Conservation (phyloP, 35 echinoderm and acorn worm species). For the Hemicentrotus pulcherrimus region DNA sequence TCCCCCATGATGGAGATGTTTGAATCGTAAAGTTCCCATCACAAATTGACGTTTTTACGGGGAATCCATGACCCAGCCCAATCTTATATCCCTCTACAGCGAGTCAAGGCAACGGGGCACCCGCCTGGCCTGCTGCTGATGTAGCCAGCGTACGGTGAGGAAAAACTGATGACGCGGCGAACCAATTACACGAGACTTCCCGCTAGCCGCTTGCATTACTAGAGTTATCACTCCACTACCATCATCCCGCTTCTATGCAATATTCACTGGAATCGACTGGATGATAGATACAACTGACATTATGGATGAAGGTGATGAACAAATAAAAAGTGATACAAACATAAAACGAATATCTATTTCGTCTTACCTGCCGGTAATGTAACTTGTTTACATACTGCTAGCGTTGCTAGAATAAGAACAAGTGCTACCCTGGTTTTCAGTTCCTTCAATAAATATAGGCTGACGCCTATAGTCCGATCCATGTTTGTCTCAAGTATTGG, state of each 20-base stretch:
- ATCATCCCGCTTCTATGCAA: neutral
- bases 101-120: neutral
- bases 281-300: neutral
- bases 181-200: slow-evolving; percentile 41
- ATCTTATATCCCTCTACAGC: neutral
- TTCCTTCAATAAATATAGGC: slow-evolving; percentile 54
- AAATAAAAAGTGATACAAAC: neutral
- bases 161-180: slow-evolving; percentile 54
- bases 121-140: slow-evolving; percentile 30
- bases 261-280: neutral
- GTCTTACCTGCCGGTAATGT: slow-evolving; percentile 40
- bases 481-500: slow-evolving; percentile 20
- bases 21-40: slow-evolving; percentile 20
- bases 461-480: slow-evolving; percentile 51
- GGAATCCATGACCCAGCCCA: neutral
- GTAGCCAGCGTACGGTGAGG: neutral
- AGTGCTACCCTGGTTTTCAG: slow-evolving; percentile 30
- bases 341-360: neutral
- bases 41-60: neutral
- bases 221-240: slow-evolving; percentile 13
- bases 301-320: too few relatives aligned
- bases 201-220: slow-evolving; percentile 42
- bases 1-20: slow-evolving; percentile 16
- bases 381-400: slow-evolving; percentile 47
- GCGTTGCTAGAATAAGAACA: slow-evolving; percentile 33